Base-by-base conservation (phyloP, 2,113 vertebrate species). In the Dissostichus mawsoni region DNA sequence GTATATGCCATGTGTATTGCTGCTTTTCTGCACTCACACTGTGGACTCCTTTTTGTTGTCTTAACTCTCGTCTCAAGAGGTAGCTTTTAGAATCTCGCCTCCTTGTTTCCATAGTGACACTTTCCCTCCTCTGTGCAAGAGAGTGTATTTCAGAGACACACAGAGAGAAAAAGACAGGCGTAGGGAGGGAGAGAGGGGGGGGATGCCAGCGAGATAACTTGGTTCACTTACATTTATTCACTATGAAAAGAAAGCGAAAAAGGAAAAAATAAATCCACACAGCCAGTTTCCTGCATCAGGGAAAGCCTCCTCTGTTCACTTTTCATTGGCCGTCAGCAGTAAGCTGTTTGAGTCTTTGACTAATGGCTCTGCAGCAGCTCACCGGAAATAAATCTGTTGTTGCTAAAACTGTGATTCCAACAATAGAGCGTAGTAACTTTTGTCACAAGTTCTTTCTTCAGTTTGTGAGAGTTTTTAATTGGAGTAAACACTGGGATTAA, bases 21-120 rank as follows among this genome's bases (percentile, higher is more conserved):
- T 78, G 89, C 88, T 87, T 88, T 88, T 70, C 87, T 88, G 90
- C 82, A 93, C 86, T 91, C 87, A 91, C 87, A 87, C 88, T 78
- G 85, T 88, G 92, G 91, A 93, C 92, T 92, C 83, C 80, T 92
- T 93, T 93, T 94, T 94, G 93, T 94, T 94, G 89, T 94, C 90
- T 93, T 92, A 92, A 92, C 91, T 93, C 93, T 87, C 81, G 87
- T 92, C 92, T 95, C 90, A 92, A 94, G 94, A 95, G 93, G 92
- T 94, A 94, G 93, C 94, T 94, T 95, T 94, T 93, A 95, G 94
- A 95, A 92, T 94, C 94, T 94, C 83, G 92, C 90, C 93, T 94
- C 94, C 91, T 93, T 94, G 95, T 95, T 95, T 94, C 95, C 95
- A 95, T 95, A 95, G 94, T 95, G 94, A 95, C 95, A 94, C 94